A percentile compares a stretch with the other conserved stretches of the same genome.
Evolutionary conservation across 2,113 vertebrate species (phyloP).

Genomic region (Mastomys natalensis): DNA sequence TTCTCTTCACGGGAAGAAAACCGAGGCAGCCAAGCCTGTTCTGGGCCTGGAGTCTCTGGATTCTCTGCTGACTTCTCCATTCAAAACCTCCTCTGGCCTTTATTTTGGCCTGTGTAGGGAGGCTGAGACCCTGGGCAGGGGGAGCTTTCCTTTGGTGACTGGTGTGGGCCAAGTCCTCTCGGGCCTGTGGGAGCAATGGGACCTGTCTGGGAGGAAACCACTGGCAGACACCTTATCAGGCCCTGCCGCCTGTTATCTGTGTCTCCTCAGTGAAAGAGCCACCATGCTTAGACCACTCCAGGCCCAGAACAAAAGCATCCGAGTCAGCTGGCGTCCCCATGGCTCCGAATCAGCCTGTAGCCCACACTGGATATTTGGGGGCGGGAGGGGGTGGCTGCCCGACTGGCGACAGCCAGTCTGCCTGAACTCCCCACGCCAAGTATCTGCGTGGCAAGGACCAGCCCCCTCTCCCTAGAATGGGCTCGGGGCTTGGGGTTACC

Average conservation of each 20-base stretch:
- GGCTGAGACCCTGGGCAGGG: neutral
- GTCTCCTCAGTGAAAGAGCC: slow-evolving; percentile 69
- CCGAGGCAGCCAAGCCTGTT: neutral
- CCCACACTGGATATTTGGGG: slow-evolving; percentile 71
- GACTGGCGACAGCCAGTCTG: slow-evolving; percentile 80
- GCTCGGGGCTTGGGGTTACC: slow-evolving; percentile 1
- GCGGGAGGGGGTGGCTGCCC: neutral
- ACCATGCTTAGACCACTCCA: neutral
- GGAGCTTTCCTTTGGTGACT: slow-evolving; percentile 20
- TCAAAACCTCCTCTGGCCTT: neutral
- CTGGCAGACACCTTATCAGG: slow-evolving; percentile 73
- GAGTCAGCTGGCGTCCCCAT: slow-evolving; percentile 71
- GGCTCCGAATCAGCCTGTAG: slow-evolving; percentile 54
- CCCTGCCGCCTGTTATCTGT: slow-evolving; percentile 74
- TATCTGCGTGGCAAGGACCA: neutral
- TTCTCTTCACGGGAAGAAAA: neutral
- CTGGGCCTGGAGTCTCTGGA: neutral
- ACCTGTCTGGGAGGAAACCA: slow-evolving; percentile 68
- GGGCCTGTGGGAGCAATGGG: slow-evolving; percentile 50
- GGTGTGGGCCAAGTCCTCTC: neutral
- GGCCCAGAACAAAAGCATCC: slow-evolving; percentile 80
- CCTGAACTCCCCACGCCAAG: neutral
- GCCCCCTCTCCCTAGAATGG: slow-evolving; percentile 71
- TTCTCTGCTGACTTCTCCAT: neutral
- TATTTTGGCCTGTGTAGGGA: neutral